Base-by-base conservation (phyloP, 2,797 vertebrate species). In the Anas capensis region DNA sequence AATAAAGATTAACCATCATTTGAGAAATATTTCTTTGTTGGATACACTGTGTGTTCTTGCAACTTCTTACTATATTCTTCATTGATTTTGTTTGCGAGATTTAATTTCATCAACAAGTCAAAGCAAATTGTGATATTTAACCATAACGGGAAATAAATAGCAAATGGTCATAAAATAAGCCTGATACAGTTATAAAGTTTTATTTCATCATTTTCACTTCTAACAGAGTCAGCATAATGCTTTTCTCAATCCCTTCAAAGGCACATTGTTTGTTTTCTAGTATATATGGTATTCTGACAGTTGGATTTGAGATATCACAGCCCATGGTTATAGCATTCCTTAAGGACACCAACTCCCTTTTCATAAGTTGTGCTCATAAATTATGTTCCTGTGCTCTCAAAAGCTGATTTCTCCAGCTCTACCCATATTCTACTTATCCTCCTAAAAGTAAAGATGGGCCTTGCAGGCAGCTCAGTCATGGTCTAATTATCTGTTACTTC, bases 51-150 rank as follows among this genome's bases (percentile, higher is more conserved):
- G 2, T 5, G 40, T 79, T 78, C 29, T 65, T 68, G 57, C 3
- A 9, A 17, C 33, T 69, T 93, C 82, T 87, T 40, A 36, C 85
- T 81, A 61, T 72, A 5, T 34, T 76, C 68, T 60, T 86, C 92
- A 83, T 27, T 92, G 77, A 89, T 94, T 91, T 95, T 72, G 11
- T 72, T 88, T 58, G 40, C 13, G 46, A 81, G 69, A 62, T 58
- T 92, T 87, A 85, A 95, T 89, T 86, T 82, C 48, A 77, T 71
- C 65, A 93, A 36, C 21, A 24, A 33, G 24, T 88, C 79, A 91
- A 92, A 91, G 15, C 19, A 81, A 78, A 86, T 73, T 86, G 34
- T 80, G 14, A 68, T 90, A 65, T 49, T 79, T 93, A 91, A 23
- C 18, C 57, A 85, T 33, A 91, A 94, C 73, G 23, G 19, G 82